Conservation (phyloP, 2,888 invertebrate species). For the Panopea generosa region DNA sequence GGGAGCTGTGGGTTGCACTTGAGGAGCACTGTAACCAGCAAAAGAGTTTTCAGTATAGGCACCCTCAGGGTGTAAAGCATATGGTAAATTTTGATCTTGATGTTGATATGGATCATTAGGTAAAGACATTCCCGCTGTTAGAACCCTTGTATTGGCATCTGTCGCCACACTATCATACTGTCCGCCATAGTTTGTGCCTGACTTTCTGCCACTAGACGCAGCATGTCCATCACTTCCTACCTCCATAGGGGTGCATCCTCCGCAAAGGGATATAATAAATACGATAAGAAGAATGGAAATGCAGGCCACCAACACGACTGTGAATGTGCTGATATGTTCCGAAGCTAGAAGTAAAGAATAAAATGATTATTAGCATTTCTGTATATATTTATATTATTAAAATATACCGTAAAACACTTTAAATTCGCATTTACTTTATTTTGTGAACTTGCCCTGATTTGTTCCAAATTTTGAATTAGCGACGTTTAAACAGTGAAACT, state of each 20-base stretch:
- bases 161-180: constrained; percentile 46
- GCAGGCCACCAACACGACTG: constrained; percentile 5
- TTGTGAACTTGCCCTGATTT: too few relatives aligned
- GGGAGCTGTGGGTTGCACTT: constrained; percentile 2
- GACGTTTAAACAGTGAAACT: too few relatives aligned
- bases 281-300: constrained; percentile 5
- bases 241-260: constrained; percentile 63
- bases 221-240: constrained; percentile 59
- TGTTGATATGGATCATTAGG: constrained; percentile 55
- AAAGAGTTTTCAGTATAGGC: constrained; percentile 46
- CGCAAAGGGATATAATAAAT: constrained; percentile 42
- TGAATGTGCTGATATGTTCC: constrained; percentile 1
- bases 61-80: constrained; percentile 44
- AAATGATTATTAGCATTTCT: too few relatives aligned
- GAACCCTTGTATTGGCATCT: constrained; percentile 47
- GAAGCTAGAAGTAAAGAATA: constrained; percentile 2
- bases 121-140: constrained; percentile 46
- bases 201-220: constrained; percentile 46
- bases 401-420: too few relatives aligned
- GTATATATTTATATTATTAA: too few relatives aligned
- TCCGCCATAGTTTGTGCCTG: constrained; percentile 8
- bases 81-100: constrained; percentile 34
- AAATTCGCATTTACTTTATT: too few relatives aligned
- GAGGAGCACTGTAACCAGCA: constrained; percentile 40
- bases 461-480: too few relatives aligned